Evolutionary conservation across 2,797 vertebrate genomes (phyloP).

Genomic region (Oryzias sinensis): DNA sequence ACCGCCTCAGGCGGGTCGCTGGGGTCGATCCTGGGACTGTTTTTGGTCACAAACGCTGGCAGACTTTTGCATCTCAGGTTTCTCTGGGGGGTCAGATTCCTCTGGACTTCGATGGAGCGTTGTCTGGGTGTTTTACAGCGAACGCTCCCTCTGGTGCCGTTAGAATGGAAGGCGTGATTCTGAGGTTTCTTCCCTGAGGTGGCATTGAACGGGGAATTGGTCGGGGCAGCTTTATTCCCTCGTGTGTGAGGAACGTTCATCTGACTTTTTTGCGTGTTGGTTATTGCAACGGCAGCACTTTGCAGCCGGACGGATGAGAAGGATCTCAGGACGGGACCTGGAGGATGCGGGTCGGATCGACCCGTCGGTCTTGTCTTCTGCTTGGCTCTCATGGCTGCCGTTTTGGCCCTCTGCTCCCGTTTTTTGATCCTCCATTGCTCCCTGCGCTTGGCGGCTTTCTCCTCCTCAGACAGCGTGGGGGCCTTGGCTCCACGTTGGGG

Average conservation of each 20-base stretch:
- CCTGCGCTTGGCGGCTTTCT: conserved; percentile 71
- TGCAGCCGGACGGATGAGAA: conserved; percentile 24
- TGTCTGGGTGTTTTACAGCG: conserved; percentile 63
- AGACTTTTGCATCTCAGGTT: conserved; percentile 43
- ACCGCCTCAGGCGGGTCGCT: conserved; percentile 70
- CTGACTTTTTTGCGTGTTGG: conserved; percentile 22
- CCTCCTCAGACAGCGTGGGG: conserved; percentile 65
- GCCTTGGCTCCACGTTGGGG: conserved; percentile 37
- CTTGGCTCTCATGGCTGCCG: conserved; percentile 50
- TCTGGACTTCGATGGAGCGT: conserved; percentile 60
- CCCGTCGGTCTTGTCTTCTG: conserved; percentile 26
- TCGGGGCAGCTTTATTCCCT: conserved; percentile 2
- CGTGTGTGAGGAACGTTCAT: conserved; percentile 34
- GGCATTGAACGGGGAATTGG: neutral
- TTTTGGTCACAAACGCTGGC: conserved; percentile 29
- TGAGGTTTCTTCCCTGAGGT: conserved; percentile 34
- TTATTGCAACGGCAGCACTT: conserved; percentile 7
- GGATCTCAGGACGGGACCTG: neutral
- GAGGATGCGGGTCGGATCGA: conserved; percentile 26
- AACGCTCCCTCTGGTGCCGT: conserved; percentile 23
- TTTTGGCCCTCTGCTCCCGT: conserved; percentile 78
- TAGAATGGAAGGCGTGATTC: conserved; percentile 26
- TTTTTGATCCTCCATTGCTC: conserved; percentile 82
- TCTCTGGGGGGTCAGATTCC: conserved; percentile 54
- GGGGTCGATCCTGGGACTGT: conserved; percentile 43